Evolutionary conservation across 2,797 vertebrate species (phyloP).

Genomic region (Moxostoma hubbsi): DNA sequence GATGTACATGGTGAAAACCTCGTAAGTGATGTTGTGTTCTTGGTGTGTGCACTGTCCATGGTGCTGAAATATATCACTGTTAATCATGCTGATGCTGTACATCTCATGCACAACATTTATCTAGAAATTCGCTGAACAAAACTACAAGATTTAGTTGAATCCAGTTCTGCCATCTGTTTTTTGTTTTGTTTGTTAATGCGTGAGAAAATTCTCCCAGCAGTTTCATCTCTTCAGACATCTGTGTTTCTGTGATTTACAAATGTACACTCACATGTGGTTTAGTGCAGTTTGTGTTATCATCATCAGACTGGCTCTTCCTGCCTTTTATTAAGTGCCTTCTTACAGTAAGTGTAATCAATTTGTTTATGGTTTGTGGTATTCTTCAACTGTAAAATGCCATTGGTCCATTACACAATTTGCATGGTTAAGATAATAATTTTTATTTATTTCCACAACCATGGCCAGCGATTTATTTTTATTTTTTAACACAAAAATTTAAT

Average conservation of each 20-base stretch:
- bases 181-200: slow-evolving; percentile 2
- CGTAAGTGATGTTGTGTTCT: not conserved
- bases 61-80: not conserved
- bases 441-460: too few species aligned
- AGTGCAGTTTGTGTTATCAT: not conserved
- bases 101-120: slow-evolving; percentile 6
- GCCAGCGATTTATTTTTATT: too few species aligned
- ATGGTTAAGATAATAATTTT: not conserved
- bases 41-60: not conserved
- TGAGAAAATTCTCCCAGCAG: not conserved
- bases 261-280: slow-evolving; percentile 19
- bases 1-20: too few species aligned
- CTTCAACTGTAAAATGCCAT: not conserved
- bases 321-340: not conserved
- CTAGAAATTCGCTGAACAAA: slow-evolving; percentile 9
- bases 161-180: too few species aligned
- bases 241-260: slow-evolving; percentile 21
- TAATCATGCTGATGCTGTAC: not conserved
- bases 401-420: not conserved
- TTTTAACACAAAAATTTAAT: too few species aligned
- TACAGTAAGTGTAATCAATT: not conserved
- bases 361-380: not conserved
- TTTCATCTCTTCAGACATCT: slow-evolving; percentile 37
- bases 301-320: not conserved
- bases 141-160: slow-evolving; percentile 13